Conservation (phyloP, 2,113 vertebrate genomes). For the Astur gentilis region DNA sequence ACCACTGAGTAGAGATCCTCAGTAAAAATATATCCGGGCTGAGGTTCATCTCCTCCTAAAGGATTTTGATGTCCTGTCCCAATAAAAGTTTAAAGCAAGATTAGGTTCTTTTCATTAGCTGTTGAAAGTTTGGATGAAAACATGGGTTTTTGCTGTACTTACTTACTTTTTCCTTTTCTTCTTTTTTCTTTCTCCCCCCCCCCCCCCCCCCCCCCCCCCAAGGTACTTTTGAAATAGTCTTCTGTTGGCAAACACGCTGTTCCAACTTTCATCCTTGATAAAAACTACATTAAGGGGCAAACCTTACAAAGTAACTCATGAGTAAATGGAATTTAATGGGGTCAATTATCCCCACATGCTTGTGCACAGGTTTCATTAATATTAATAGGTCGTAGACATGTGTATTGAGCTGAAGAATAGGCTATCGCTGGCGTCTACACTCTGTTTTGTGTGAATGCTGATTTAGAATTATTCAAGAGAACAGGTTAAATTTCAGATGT, state of each 20-base stretch:
- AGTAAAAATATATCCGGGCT: not conserved
- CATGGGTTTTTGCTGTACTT: not conserved
- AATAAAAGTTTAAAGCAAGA: not conserved
- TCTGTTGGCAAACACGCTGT: not conserved
- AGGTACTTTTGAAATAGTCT: conserved; percentile 1
- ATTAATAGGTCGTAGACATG: conserved; percentile 53
- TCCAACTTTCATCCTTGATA: conserved; percentile 2
- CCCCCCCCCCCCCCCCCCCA: not conserved
- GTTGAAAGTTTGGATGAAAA: conserved; percentile 22
- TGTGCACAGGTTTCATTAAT: conserved; percentile 55
- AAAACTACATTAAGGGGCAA: conserved; percentile 33
- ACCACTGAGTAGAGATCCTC: not conserved
- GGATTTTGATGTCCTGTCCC: not conserved
- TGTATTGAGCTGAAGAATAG: conserved; percentile 25
- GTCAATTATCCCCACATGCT: conserved; percentile 52
- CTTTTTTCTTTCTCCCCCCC: not conserved
- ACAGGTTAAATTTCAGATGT: not conserved
- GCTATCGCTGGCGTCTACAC: not conserved
- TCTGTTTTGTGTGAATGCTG: not conserved
- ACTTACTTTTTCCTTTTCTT: not conserved
- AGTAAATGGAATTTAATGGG: conserved; percentile 71
- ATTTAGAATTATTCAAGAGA: not conserved
- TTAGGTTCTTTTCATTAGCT: not conserved
- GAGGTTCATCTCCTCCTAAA: not conserved
- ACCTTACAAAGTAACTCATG: conserved; percentile 48